Evolutionary conservation across 2,888 invertebrate species (phyloP), one percentile per base, ranked within the genome.

Genomic region (Choristoneura rosaceana): DNA sequence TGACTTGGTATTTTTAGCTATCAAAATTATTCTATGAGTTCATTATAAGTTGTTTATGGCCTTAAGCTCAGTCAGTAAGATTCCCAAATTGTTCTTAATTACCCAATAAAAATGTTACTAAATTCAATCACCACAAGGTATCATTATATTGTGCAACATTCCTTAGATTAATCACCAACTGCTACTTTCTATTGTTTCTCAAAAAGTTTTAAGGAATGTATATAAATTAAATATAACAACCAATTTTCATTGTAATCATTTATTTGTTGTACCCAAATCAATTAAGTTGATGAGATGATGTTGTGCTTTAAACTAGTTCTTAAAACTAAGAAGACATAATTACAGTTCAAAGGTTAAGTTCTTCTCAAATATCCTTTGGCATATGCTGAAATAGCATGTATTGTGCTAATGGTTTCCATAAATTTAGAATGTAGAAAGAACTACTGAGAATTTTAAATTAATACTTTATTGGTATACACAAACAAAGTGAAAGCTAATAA

Each of bases 151-250:
- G 85, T 86, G 79, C 79, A 88, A 91, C 92, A 93, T 92, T 92
- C 92, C 92, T 91, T 88, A 81, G 77, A 78, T 81, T 77, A 77
- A 74, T 77, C 76, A 75, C 64, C 66, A 76, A 77, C 76, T 38
- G 0, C 38, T 38, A 74, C 79, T 74, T 76, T 73, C 74, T 79
- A 75, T 67, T 76, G 75, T 78, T 76, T 79, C 73, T 67, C 59
- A 61, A 66, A 43, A 74, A 84, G 82, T 80, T 84, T 79, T 88
- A 88, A 89, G 92, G 92, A 90, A 92, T 92, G 92, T 90, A 92
- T 83, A 90, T 91, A 89, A 85, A 91, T 90, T 90, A 91, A 90
- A 90, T n/a, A 52, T 69, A 64, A 73, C 68, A 73, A 68, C 73
- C 68, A 63, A 58, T 14, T 38, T 7, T 60, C 4, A 55, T 69